Evolutionary conservation across 2,113 vertebrate species (phyloP).

Genomic region (Catharus bicknelli): DNA sequence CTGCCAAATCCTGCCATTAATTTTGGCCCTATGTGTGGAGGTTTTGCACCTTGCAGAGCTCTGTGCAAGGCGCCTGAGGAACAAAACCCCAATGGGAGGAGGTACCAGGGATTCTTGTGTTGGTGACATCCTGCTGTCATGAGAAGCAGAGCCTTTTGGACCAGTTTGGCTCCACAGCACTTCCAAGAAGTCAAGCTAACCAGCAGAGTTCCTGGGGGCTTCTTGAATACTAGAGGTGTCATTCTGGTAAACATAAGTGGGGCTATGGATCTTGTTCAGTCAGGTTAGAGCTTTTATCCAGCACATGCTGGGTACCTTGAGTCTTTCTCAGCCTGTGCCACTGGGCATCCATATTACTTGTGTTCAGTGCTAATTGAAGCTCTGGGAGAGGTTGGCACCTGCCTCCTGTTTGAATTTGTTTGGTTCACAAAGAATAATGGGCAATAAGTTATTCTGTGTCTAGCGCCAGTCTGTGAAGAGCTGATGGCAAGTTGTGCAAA

Average conservation of each 20-base stretch:
- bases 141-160: background rate
- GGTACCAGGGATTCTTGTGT: background rate
- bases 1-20: background rate
- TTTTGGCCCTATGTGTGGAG: rapidly evolving
- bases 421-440: background rate
- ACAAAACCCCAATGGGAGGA: rapidly evolving
- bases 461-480: background rate
- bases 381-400: background rate
- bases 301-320: background rate
- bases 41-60: background rate
- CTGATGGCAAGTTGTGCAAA: background rate
- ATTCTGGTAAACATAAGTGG: background rate
- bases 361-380: background rate
- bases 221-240: background rate
- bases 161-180: background rate
- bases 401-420: background rate
- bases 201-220: background rate
- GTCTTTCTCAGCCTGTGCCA: background rate
- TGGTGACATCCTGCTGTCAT: rapidly evolving
- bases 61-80: background rate
- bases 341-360: background rate
- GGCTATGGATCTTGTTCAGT: background rate
- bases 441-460: background rate
- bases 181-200: background rate
- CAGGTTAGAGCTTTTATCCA: background rate